These are phyloP conservation scores for Gobius niger DNA, from an alignment of 2,113 vertebrate species.

Conservation along the genomic window DNA sequence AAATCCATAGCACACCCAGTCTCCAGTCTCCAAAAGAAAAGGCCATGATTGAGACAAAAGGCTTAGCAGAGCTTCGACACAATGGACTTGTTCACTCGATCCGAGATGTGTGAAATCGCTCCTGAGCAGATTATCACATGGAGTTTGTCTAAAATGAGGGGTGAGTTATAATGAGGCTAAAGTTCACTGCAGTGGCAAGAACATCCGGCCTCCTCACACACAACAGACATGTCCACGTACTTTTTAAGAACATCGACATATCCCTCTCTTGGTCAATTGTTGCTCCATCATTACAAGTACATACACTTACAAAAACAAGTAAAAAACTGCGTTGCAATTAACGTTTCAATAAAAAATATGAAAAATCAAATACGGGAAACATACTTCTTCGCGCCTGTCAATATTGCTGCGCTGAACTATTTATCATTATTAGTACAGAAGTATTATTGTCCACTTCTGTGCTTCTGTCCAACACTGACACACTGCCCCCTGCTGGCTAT, in stretches of 20 bases:
- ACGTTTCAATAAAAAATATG: no score
- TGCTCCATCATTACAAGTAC: no score
- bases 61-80: constrained; percentile 48
- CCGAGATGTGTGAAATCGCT: constrained; percentile 52
- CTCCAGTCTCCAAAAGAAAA: constrained; percentile 16
- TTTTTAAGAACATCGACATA: neutral
- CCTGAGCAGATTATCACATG: constrained; percentile 41
- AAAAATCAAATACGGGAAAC: no score
- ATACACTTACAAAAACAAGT: no score
- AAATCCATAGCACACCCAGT: neutral
- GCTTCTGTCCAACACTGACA: no score
- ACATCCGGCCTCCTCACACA: constrained; percentile 27
- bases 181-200: constrained; percentile 15
- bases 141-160: constrained; percentile 34
- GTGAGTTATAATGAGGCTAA: constrained; percentile 35
- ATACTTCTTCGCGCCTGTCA: no score
- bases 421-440: no score
- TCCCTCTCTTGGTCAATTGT: no score
- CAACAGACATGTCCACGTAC: neutral
- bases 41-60: constrained; percentile 8
- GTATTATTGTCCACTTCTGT: no score
- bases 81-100: constrained; percentile 27
- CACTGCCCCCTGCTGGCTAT: no score
- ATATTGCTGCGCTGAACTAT: no score
- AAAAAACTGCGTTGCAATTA: no score